A percentile compares a stretch with the other conserved stretches of the same genome.
These are phyloP conservation scores for Pholis gunnellus DNA, from an alignment of 2,113 vertebrate genomes.

Conservation along the genomic window DNA sequence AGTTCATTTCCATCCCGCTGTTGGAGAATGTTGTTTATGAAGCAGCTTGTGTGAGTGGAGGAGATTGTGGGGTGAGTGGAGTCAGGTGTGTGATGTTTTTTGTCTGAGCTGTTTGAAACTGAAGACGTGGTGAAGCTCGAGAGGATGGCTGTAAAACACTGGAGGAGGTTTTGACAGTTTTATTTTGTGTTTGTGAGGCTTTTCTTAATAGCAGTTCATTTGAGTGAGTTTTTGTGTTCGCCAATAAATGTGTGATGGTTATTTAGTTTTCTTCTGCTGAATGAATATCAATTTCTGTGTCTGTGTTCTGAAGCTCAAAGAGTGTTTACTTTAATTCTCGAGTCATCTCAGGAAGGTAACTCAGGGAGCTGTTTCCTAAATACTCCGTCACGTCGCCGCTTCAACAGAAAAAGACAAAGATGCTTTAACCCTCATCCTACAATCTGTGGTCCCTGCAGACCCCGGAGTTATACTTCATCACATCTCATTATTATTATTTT, in stretches of 20 bases:
- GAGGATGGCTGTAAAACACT: too few species aligned
- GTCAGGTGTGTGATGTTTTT: background rate
- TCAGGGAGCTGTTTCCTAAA: too few species aligned
- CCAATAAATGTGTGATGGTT: background rate
- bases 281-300: background rate
- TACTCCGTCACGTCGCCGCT: too few species aligned
- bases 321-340: too few species aligned
- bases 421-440: too few species aligned
- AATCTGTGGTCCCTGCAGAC: too few species aligned
- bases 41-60: background rate
- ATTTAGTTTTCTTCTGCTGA: background rate
- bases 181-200: background rate
- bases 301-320: background rate
- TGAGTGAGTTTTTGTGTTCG: background rate
- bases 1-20: constrained; percentile 28
- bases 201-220: background rate
- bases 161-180: too few species aligned
- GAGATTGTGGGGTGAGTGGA: background rate
- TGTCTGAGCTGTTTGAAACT: background rate
- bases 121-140: background rate
- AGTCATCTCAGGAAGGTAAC: too few species aligned
- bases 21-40: background rate
- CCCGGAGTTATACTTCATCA: too few species aligned
- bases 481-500: too few species aligned
- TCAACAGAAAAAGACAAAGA: too few species aligned